phyloP scores from a whole-genome alignment of 2,113 vertebrate genomes.

The Aegithalos caudatus region DNA sequence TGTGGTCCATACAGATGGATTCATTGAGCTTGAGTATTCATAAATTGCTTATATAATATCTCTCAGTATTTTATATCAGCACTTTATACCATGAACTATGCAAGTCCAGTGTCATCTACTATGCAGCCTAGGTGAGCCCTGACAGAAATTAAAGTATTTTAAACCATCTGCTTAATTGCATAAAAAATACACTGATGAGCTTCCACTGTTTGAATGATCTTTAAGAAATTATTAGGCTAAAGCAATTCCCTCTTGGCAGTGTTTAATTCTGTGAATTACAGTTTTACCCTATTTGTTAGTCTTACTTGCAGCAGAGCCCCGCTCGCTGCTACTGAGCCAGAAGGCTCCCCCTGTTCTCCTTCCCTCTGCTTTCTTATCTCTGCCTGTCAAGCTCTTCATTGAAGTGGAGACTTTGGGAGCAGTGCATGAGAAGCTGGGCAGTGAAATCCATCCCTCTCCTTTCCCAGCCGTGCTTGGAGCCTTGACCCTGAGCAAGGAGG shows the following conservation, averaged over 20 bases:
- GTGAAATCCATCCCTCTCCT: not conserved
- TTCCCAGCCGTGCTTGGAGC: not conserved
- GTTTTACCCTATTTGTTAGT: not conserved
- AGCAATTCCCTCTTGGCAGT: not conserved
- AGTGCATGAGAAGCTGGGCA: not conserved
- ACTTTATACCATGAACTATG: not conserved
- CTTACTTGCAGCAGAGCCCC: not conserved
- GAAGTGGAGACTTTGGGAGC: not conserved
- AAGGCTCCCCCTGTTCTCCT: not conserved
- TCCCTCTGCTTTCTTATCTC: not conserved
- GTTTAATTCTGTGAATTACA: slow-evolving; percentile 3
- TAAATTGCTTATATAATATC: not conserved
- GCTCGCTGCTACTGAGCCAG: not conserved
- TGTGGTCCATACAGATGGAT: not conserved
- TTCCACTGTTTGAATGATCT: not conserved
- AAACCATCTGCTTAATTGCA: not conserved
- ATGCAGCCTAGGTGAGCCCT: not conserved
- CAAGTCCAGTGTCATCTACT: not conserved
- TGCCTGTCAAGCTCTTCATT: not conserved
- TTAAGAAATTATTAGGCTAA: not conserved
- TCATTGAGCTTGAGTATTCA: not conserved
- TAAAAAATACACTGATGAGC: not conserved
- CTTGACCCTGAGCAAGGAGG: not conserved
- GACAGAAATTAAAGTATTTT: slow-evolving; percentile 16
- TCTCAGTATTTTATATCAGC: not conserved